Conservation (phyloP, 92 coral and sea anemone species). For the Meandrina meandrites region DNA sequence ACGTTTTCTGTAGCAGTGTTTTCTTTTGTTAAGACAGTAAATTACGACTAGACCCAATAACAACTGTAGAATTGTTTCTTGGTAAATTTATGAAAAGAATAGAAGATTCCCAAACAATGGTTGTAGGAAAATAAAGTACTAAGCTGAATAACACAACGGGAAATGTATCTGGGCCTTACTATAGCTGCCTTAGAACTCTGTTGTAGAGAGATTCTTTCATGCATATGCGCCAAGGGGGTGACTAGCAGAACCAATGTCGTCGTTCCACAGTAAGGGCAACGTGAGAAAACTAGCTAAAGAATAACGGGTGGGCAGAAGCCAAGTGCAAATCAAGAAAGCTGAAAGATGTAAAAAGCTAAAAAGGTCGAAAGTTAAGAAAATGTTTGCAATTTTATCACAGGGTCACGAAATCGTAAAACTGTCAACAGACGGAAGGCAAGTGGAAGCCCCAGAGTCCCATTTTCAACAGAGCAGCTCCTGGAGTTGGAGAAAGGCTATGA, state of each 20-base stretch:
- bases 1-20: neutral
- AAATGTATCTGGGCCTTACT: neutral
- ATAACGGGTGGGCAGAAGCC: neutral
- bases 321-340: neutral
- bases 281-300: neutral
- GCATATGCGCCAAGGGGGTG: no score
- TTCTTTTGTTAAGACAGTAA: neutral
- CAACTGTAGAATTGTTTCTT: neutral
- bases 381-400: constrained; percentile 34
- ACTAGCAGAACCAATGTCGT: neutral
- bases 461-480: constrained; percentile 55
- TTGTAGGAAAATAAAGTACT: neutral
- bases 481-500: constrained; percentile 52
- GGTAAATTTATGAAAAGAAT: neutral
- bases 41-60: neutral
- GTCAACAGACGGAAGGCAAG: constrained; percentile 44
- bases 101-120: neutral
- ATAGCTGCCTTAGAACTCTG: neutral
- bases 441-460: constrained; percentile 67
- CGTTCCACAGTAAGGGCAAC: neutral
- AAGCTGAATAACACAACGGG: neutral
- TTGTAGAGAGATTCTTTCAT: neutral
- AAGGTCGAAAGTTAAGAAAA: neutral
- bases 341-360: neutral
- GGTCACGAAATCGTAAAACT: constrained; percentile 52